These are phyloP conservation scores for Rafetus swinhoei DNA, from an alignment of 2,113 vertebrate species.

Conservation along the genomic window DNA sequence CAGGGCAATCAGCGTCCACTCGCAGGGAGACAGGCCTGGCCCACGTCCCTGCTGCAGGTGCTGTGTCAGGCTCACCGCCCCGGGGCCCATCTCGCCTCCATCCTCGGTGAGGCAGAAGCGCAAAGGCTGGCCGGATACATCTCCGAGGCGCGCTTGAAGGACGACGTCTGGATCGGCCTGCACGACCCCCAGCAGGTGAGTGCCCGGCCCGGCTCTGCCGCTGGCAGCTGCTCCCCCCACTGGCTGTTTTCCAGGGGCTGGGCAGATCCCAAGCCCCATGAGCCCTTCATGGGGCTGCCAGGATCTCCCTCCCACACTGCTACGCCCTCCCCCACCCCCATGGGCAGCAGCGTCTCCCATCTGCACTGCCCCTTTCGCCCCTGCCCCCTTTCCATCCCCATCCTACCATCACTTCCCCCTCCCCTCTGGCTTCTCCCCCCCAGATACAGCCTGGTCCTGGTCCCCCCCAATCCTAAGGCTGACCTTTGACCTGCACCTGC, in stretches of 20 bases:
- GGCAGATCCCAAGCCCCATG: background rate
- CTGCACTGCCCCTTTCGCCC: too few relatives aligned
- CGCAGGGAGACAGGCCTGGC: background rate
- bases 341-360: background rate
- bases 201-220: background rate
- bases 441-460: too few relatives aligned
- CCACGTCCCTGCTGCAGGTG: background rate
- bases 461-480: too few relatives aligned
- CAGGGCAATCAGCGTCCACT: background rate
- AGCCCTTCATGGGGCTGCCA: background rate
- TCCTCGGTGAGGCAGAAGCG: background rate
- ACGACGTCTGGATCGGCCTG: background rate
- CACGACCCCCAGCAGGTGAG: background rate
- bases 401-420: accelerated
- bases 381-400: background rate
- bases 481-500: too few relatives aligned
- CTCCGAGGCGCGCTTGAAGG: too few relatives aligned
- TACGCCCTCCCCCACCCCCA: too few relatives aligned
- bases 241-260: too few relatives aligned
- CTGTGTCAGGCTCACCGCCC: accelerated
- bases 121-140: accelerated
- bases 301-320: background rate
- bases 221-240: background rate
- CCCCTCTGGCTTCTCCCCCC: too few relatives aligned
- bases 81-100: background rate